Evolutionary conservation across 2,888 invertebrate genomes (phyloP).

Genomic region (Nomada goodeniana): DNA sequence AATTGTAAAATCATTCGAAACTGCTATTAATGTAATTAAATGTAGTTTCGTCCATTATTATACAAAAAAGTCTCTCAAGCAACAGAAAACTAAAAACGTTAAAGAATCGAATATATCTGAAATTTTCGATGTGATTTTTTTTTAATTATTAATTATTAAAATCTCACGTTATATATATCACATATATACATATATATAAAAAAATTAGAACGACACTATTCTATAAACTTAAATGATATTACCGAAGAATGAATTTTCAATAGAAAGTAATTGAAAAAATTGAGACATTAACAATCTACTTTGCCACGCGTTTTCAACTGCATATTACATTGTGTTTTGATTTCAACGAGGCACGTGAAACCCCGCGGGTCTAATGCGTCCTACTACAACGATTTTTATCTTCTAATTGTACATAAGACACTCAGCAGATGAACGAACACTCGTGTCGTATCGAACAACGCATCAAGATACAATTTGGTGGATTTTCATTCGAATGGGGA

Average conservation of each 20-base stretch:
- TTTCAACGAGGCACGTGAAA: constrained; percentile 19
- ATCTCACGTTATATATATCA: no score
- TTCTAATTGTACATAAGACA: constrained; percentile 59
- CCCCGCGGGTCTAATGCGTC: constrained; percentile 26
- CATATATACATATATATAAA: no score
- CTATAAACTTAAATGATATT: no score
- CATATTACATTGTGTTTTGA: constrained; percentile 27
- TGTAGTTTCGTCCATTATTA: no score
- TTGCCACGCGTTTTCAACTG: constrained; percentile 24
- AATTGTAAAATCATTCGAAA: no score
- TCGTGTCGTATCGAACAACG: constrained; percentile 14
- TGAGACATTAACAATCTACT: constrained; percentile 2
- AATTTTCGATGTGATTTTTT: no score
- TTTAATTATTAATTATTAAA: no score
- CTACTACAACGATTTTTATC: constrained; percentile 30
- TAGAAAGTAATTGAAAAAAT: constrained; percentile 18
- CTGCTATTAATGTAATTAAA: no score
- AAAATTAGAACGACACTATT: no score
- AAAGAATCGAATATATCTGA: no score
- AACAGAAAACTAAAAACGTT: no score
- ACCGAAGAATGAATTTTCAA: neutral
- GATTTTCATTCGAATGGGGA: neutral
- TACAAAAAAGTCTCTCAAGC: no score
- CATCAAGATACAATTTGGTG: neutral
- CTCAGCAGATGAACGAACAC: constrained; percentile 49